A percentile compares a stretch with the other conserved stretches of the same genome.
Conservation (phyloP, 1,140 invertebrate genomes). For the Papilio aristodemus region DNA sequence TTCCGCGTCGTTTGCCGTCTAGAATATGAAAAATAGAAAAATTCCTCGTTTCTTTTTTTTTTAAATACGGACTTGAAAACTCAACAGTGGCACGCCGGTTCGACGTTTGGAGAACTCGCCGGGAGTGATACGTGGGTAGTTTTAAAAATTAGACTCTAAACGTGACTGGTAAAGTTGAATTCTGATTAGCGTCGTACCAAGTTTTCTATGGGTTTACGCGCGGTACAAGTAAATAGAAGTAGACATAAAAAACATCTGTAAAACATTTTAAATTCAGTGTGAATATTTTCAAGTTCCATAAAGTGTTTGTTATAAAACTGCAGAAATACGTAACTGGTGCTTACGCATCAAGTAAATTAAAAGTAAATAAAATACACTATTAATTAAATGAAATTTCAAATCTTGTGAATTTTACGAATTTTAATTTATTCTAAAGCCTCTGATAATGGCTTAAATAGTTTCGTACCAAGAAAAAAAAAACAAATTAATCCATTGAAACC, state of each 20-base stretch:
- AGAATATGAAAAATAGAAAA: conserved; percentile 48
- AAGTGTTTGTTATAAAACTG: background rate
- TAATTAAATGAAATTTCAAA: background rate
- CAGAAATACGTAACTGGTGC: no score
- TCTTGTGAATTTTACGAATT: no score
- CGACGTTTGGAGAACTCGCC: conserved; percentile 39
- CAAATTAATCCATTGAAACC: no score
- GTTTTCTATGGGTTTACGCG: conserved; percentile 50
- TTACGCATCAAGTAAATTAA: no score
- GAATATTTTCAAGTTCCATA: background rate
- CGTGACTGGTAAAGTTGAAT: conserved; percentile 47
- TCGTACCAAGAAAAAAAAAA: no score
- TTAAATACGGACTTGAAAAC: conserved; percentile 43
- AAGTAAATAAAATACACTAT: no score
- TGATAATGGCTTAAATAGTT: no score
- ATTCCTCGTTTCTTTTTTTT: conserved; percentile 37
- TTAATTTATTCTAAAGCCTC: no score
- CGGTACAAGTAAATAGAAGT: conserved; percentile 42
- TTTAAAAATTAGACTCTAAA: conserved; percentile 48
- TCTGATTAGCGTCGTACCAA: conserved; percentile 44
- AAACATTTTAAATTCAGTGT: conserved; percentile 15
- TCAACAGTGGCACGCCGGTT: conserved; percentile 36
- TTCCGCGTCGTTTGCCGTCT: conserved; percentile 41
- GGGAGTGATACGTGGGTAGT: conserved; percentile 17
- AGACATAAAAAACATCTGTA: conserved; percentile 18